Evolutionary conservation across 2,113 vertebrate genomes (phyloP).

Genomic region (Python bivittatus): DNA sequence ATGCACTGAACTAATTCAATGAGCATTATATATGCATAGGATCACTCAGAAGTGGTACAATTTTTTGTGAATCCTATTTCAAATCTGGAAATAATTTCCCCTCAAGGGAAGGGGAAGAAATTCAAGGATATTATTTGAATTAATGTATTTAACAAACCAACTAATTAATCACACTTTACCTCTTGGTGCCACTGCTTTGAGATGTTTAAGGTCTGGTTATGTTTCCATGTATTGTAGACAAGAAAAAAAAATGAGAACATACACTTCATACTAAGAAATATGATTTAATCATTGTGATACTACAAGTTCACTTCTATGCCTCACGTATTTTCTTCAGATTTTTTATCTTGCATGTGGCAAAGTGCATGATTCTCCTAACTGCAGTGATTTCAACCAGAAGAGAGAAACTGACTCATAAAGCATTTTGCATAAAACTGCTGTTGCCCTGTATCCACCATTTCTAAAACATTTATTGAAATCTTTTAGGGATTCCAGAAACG

Average conservation of each 20-base stretch:
- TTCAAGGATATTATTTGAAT: conserved; percentile 58
- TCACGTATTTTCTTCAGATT: not conserved
- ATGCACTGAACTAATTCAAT: conserved; percentile 52
- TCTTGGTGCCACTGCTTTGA: conserved; percentile 76
- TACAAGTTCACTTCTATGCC: conserved; percentile 60
- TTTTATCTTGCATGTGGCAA: conserved; percentile 18
- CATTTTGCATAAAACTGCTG: conserved; percentile 34
- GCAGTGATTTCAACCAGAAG: not conserved
- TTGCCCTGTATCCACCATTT: conserved; percentile 33
- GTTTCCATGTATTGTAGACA: conserved; percentile 38
- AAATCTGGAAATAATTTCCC: conserved; percentile 42
- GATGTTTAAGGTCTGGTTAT: conserved; percentile 46
- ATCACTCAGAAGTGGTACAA: conserved; percentile 48
- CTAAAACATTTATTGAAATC: conserved; percentile 21
- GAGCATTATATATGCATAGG: conserved; percentile 50
- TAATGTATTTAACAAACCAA: conserved; percentile 54
- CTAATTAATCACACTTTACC: conserved; percentile 72
- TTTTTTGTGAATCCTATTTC: conserved; percentile 59
- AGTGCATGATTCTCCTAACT: not conserved
- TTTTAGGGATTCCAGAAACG: conserved; percentile 28
- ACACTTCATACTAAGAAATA: conserved; percentile 61
- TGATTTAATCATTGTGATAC: conserved; percentile 46
- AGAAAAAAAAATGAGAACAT: conserved; percentile 47
- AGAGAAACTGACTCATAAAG: not conserved
- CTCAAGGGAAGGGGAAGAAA: conserved; percentile 8